Conservation (phyloP, 64 coral and sea anemone genomes). For the Astreopora myriophthalma region DNA sequence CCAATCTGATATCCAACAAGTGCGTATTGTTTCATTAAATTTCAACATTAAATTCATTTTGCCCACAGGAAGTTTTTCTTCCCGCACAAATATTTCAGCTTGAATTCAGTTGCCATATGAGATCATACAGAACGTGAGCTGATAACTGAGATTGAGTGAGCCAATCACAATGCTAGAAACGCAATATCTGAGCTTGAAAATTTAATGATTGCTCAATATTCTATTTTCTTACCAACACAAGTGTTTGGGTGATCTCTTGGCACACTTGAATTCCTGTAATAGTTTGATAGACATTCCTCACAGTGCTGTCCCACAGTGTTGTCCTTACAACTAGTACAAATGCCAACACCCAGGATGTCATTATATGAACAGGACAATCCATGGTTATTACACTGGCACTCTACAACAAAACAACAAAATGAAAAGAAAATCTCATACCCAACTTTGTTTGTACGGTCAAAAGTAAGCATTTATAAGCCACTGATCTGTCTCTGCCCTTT, state of each 20-base stretch:
- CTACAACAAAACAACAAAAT: slow-evolving; percentile 20
- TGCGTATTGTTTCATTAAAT: no score
- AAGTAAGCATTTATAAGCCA: no score
- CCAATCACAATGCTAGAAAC: no score
- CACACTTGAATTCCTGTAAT: slow-evolving; percentile 68
- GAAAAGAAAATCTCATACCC: not conserved
- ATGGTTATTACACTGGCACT: slow-evolving; percentile 84
- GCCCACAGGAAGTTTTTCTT: no score
- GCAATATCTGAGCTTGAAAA: no score
- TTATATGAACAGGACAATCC: slow-evolving; percentile 80
- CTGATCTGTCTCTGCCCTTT: no score
- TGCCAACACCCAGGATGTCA: slow-evolving; percentile 60
- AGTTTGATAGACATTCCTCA: slow-evolving; percentile 68
- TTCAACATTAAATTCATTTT: no score
- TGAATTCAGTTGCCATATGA: no score
- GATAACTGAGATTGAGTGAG: no score
- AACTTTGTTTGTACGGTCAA: not conserved
- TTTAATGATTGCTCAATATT: not conserved
- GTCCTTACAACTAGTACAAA: slow-evolving; percentile 63
- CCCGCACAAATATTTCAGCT: no score
- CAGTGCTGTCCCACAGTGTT: slow-evolving; percentile 83
- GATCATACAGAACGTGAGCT: no score
- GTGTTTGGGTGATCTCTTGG: slow-evolving; percentile 44
- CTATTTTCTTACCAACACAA: slow-evolving; percentile 67
- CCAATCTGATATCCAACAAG: no score